Evolutionary conservation across 92 coral and sea anemone species (phyloP).

Genomic region (Porites cylindrica): DNA sequence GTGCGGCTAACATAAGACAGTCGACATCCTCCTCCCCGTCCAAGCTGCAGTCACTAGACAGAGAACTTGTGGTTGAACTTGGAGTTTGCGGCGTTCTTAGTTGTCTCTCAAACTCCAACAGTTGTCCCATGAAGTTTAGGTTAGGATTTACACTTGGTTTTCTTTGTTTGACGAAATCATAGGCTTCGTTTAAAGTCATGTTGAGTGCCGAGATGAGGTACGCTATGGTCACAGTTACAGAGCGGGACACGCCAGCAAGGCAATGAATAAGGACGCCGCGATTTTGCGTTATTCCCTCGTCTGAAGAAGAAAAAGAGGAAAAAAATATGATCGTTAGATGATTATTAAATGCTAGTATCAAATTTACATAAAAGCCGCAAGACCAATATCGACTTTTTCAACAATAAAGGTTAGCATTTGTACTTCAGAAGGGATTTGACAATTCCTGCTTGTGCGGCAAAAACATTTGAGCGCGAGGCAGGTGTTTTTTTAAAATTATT

Average conservation of each 20-base stretch:
- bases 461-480: neutral
- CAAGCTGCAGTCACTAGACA: constrained; percentile 86
- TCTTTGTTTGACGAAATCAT: constrained; percentile 96
- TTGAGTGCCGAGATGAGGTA: constrained; percentile 86
- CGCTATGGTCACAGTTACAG: constrained; percentile 97
- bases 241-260: constrained; percentile 95
- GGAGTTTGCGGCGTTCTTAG: constrained; percentile 79
- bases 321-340: constrained; percentile 7
- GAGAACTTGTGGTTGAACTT: constrained; percentile 86
- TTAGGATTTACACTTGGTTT: constrained; percentile 98
- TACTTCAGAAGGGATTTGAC: neutral
- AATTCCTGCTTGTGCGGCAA: constrained; percentile 8
- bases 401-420: neutral
- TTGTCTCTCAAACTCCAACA: constrained; percentile 92
- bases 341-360: constrained; percentile 25
- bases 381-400: constrained; percentile 13
- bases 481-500: neutral
- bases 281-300: constrained; percentile 88
- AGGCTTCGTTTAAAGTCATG: constrained; percentile 92
- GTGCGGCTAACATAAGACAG: constrained; percentile 8
- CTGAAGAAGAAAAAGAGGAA: constrained; percentile 59
- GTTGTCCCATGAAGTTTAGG: constrained; percentile 99
- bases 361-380: constrained; percentile 39
- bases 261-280: constrained; percentile 95
- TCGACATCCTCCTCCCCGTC: constrained; percentile 66